phyloP scores from a whole-genome alignment of 1,140 invertebrate species.

The Glomeris maerens region DNA sequence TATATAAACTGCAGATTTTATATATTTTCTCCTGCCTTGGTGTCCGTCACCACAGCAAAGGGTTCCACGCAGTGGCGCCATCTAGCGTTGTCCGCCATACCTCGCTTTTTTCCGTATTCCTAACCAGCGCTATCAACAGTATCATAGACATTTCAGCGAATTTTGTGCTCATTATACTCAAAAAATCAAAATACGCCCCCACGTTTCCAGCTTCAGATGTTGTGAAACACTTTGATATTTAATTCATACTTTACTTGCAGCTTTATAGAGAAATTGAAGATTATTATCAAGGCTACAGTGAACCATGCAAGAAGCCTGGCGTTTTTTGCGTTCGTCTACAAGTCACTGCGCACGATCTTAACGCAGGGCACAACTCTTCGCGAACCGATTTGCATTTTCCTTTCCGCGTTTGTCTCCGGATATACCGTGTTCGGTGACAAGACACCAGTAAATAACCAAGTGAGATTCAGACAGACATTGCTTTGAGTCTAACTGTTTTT shows the following conservation, averaged over 20 bases:
- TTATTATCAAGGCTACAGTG: constrained; percentile 34
- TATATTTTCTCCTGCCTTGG: too few species aligned
- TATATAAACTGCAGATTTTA: too few species aligned
- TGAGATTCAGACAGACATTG: constrained; percentile 18
- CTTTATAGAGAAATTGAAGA: constrained; percentile 28
- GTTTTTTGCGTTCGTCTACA: constrained; percentile 35
- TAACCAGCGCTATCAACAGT: too few species aligned
- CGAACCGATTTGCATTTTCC: constrained; percentile 27
- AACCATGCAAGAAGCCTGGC: constrained; percentile 38
- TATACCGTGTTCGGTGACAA: constrained; percentile 37
- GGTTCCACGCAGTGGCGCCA: too few species aligned
- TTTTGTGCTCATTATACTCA: too few species aligned
- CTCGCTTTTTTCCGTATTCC: too few species aligned
- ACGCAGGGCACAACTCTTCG: constrained; percentile 22
- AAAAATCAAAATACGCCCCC: too few species aligned
- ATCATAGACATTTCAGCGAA: too few species aligned
- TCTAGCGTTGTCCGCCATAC: too few species aligned
- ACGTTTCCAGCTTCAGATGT: too few species aligned
- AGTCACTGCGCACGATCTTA: constrained; percentile 27
- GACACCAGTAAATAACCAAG: constrained; percentile 41
- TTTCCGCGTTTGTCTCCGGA: constrained; percentile 34
- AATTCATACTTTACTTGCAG: constrained; percentile 27
- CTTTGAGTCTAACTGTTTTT: constrained; percentile 3
- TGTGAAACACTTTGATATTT: too few species aligned
- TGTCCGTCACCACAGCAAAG: too few species aligned